These are phyloP conservation scores for Altica lythri DNA, from an alignment of 2,888 invertebrate species.

Conservation along the genomic window DNA sequence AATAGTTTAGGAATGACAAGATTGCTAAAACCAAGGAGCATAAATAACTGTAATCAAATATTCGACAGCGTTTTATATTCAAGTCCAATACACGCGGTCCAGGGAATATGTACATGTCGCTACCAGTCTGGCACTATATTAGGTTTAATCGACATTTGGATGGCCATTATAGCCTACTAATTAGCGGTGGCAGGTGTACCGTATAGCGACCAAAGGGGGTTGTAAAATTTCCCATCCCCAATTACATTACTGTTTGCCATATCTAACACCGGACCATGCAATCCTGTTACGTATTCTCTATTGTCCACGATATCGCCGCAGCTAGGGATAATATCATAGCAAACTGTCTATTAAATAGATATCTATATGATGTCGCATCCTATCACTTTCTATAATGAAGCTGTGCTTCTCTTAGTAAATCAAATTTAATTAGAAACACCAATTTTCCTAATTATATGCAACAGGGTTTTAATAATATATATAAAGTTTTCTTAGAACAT, in stretches of 20 bases:
- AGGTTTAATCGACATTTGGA: constrained; percentile 57
- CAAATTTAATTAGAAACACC: no score
- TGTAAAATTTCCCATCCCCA: constrained; percentile 49
- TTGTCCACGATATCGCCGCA: not conserved
- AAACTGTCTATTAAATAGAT: no score
- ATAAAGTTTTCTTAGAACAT: no score
- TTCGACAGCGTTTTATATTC: constrained; percentile 31
- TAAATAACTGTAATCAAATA: constrained; percentile 37
- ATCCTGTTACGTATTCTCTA: constrained; percentile 24
- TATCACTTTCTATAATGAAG: no score
- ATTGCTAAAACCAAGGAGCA: no score
- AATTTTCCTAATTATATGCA: no score
- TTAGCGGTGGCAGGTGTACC: constrained; percentile 59
- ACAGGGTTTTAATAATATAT: no score
- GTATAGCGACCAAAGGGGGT: constrained; percentile 50
- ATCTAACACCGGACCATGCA: constrained; percentile 33
- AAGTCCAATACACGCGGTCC: constrained; percentile 28
- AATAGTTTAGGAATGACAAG: no score
- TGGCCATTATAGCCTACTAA: constrained; percentile 58
- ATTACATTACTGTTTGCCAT: constrained; percentile 46
- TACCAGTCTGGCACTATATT: constrained; percentile 51
- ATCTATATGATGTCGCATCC: no score
- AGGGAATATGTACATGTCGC: constrained; percentile 37
- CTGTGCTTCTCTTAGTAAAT: no score
- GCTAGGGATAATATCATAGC: no score